Evolutionary conservation across 1,140 invertebrate species (phyloP), one percentile per base, ranked within the genome.

Genomic region (Caenorhabditis latens): DNA sequence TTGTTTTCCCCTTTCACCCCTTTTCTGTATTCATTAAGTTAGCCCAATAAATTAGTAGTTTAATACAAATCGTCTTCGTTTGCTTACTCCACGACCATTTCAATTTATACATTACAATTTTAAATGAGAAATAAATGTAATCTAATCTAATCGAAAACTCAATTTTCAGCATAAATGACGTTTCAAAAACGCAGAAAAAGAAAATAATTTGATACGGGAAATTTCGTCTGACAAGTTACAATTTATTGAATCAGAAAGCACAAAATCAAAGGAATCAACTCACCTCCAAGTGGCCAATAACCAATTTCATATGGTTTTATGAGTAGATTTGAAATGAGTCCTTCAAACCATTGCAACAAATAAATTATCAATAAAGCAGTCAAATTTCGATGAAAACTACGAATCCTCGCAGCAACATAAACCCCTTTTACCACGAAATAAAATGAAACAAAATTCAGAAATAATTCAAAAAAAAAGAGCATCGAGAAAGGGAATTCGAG

Each of bases 401-500:
- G 24, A 40, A 85, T 43, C 9, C 19, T 48, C 21, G 19, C 21
- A 32, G 46, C 75, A 14, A 53, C 82, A 19, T 50, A 83, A 5
- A 40, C 46, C 21, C 43, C 42, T 53, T 43, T 83, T n/a, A 61
- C 8, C 14, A 85, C 85, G n/a, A 16, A 57, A 55, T 85, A 48
- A 55, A 84, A 63, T 6, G 61, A 48, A 48, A 21, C 21, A 46
- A 85, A 84, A 40, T 24, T 65, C 24, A 65, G 61, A 32, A 65
- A 13, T 19, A 65, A 11, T 13, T 65, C 24, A 4, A 65, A 40
- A 40, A 40, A 32, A 8, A 40, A 9, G 8, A 65, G 24, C 21
- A 65, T 65, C 40, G 61, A 32, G 40, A 40, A 65, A 4, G 61
- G 61, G 16, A 65, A 65, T 40, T 65, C 6, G 9, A 65, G 21